Evolutionary conservation across 2,888 invertebrate species (phyloP).

Genomic region (Penaeus monodon): DNA sequence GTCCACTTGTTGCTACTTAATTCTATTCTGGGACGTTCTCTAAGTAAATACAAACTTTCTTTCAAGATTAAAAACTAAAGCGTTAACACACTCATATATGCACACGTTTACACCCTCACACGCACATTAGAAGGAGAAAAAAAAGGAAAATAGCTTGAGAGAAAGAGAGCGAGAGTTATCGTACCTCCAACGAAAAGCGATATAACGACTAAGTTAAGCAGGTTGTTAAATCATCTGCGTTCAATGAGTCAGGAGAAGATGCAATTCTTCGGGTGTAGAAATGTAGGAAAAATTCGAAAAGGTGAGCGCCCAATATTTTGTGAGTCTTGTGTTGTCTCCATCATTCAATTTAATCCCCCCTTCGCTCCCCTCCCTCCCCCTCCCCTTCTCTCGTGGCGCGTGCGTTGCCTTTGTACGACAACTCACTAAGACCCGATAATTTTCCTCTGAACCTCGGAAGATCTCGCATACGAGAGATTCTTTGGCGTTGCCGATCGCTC

Average conservation of each 20-base stretch:
- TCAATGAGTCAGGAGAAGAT: conserved; percentile 58
- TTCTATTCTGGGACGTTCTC: background rate
- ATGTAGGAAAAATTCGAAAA: conserved; percentile 60
- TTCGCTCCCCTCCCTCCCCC: conserved; percentile 10
- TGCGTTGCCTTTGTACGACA: background rate
- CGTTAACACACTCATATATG: too few relatives aligned
- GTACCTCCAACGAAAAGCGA: conserved; percentile 29
- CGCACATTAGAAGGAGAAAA: too few relatives aligned
- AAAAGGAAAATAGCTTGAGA: too few relatives aligned
- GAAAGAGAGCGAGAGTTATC: conserved; percentile 33
- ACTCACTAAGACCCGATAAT: background rate
- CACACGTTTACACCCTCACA: too few relatives aligned
- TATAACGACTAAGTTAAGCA: conserved; percentile 33
- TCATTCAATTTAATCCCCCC: conserved; percentile 61
- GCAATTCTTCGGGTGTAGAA: conserved; percentile 60
- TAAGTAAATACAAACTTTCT: background rate
- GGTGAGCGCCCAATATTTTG: conserved; percentile 60
- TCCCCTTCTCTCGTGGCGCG: conserved; percentile 12
- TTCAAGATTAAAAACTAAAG: too few relatives aligned
- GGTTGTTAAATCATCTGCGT: conserved; percentile 53
- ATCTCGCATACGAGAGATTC: background rate
- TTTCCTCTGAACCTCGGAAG: too few relatives aligned
- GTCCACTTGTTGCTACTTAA: background rate
- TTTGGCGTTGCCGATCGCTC: background rate
- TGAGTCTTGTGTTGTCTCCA: conserved; percentile 61